These are phyloP conservation scores for Dreissena polymorpha DNA, from an alignment of 1,140 invertebrate species.

Conservation along the genomic window DNA sequence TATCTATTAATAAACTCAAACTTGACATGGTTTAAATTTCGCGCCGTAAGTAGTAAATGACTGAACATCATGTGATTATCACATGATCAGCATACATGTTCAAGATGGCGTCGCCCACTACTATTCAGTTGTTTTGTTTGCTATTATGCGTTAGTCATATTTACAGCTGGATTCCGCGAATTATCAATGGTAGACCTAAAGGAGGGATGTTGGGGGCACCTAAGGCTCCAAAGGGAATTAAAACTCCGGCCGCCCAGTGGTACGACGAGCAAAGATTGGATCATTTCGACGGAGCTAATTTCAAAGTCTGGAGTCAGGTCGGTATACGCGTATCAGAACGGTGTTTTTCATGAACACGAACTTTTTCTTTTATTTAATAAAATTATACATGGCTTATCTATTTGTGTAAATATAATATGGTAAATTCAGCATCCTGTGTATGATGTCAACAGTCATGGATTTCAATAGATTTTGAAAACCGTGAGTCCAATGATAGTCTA, in stretches of 20 bases:
- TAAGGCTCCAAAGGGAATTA: constrained; percentile 1
- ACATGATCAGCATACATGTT: not conserved
- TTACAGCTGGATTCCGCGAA: constrained; percentile 58
- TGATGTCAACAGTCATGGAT: no score
- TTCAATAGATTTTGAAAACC: no score
- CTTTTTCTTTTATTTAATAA: no score
- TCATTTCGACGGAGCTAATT: constrained; percentile 87
- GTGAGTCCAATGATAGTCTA: no score
- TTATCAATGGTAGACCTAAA: constrained; percentile 65
- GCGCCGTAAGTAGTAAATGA: no score
- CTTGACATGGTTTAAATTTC: no score
- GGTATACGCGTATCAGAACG: not conserved
- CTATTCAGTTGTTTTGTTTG: not conserved
- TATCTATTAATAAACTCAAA: no score
- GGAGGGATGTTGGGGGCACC: constrained; percentile 71
- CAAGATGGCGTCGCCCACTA: constrained; percentile 42
- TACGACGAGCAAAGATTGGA: constrained; percentile 87
- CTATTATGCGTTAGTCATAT: not conserved
- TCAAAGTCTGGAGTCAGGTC: constrained; percentile 88
- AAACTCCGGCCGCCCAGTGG: constrained; percentile 83
- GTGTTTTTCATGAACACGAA: no score
- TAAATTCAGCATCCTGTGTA: no score
- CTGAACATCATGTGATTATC: not conserved
- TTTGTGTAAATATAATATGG: no score
- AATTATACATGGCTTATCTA: no score